Evolutionary conservation across 2,113 vertebrate species (phyloP), one percentile per base, ranked within the genome.

Genomic region (Oryzias javanicus): DNA sequence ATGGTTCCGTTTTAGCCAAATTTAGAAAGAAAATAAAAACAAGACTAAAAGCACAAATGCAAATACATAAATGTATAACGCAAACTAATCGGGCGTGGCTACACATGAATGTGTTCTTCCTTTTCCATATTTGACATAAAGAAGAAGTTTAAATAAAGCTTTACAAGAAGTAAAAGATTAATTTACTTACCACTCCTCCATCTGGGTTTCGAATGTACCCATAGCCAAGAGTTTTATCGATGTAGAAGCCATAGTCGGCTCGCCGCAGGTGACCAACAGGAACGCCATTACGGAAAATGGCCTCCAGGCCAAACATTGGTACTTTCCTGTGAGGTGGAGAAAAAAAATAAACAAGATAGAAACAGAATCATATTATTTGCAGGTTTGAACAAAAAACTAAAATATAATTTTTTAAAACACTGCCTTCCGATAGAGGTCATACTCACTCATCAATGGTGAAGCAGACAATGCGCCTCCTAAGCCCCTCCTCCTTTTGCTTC

Each of bases 281-380:
- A 16, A 89, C 44, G 0, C 93, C 92, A 0, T 96, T 88, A 42
- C 96, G 90, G 93, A 94, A 98, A 83, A 99, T 67, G 0, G 95
- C 95, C 82, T 98, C 97, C 82, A 99, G 88, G 24, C 96, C 96
- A 0, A 98, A 97, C 92, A 99, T 91, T 0, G 97, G 96, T 44
- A 97, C 91, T 75, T 94, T 96, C 53, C 97, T 99, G 16, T 4
- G 4, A 70, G 35, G 49, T 54, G n/a, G 15, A 6, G 4, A 70
- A 25, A 44, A 41, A 41, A 44, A 22, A n/a, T 8, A 42, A 57
- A 67, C 17, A 25, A 19, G 41, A 42, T 42, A 14, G 8, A 20
- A 46, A 15, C 7, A 14, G 7, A 63, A 57, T 15, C 44, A 44
- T 19, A 6, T 7, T 25, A 2, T 19, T 60, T 22, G 18, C 8